Conservation (phyloP, 2,888 invertebrate genomes). For the Steinernema hermaphroditum region DNA sequence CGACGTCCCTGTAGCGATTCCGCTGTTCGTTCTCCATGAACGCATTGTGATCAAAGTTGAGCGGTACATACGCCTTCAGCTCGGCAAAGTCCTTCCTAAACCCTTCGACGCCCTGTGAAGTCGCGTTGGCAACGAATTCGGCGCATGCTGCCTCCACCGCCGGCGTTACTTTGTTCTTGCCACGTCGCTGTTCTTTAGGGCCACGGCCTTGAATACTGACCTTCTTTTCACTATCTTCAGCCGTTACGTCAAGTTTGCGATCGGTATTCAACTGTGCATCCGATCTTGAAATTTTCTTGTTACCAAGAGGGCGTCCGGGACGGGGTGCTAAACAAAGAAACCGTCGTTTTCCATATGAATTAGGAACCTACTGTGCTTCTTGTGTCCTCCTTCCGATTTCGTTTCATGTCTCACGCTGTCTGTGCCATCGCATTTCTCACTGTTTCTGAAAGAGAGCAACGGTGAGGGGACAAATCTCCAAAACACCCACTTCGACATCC, state of each 20-base stretch:
- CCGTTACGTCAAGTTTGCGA: not conserved
- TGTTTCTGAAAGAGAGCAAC: too few relatives aligned
- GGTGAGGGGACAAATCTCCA: too few relatives aligned
- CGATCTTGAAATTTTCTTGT: not conserved
- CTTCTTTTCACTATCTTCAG: not conserved
- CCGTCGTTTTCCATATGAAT: not conserved
- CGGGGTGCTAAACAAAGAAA: not conserved
- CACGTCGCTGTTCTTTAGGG: not conserved
- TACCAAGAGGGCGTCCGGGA: not conserved
- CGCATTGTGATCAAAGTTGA: constrained; percentile 11
- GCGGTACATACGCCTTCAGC: constrained; percentile 25
- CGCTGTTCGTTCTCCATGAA: constrained; percentile 13
- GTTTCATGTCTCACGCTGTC: too few relatives aligned
- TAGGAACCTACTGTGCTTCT: not conserved
- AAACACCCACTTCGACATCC: too few relatives aligned
- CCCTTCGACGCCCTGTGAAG: constrained; percentile 3
- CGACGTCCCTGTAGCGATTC: constrained; percentile 38
- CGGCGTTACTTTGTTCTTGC: not conserved
- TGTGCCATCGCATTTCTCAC: too few relatives aligned
- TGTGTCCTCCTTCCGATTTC: not conserved
- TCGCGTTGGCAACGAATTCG: not conserved
- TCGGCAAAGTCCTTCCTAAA: constrained; percentile 30
- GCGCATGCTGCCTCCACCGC: not conserved
- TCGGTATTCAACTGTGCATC: not conserved
- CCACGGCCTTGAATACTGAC: too few relatives aligned